A percentile compares a stretch with the other conserved stretches of the same genome.
phyloP scores from a whole-genome alignment of 2,797 vertebrate species.

The Margarornis squamiger region DNA sequence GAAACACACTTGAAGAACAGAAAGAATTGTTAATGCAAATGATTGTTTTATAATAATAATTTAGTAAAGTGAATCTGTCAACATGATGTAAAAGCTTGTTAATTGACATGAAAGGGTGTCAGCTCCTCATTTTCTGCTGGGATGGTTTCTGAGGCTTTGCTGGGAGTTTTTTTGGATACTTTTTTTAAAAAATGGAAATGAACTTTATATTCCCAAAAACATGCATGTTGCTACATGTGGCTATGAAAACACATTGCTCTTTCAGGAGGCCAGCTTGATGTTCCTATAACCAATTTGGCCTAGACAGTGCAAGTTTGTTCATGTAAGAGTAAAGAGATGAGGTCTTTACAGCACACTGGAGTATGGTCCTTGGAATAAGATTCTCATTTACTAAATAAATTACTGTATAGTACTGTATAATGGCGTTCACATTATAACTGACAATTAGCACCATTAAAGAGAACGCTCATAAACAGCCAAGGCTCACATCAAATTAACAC shows the following conservation, averaged over 20 bases:
- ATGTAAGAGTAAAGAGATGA: slow-evolving; percentile 59
- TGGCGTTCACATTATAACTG: slow-evolving; percentile 72
- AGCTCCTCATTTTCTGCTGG: neutral
- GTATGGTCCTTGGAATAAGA: slow-evolving; percentile 69
- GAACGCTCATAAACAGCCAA: slow-evolving; percentile 72
- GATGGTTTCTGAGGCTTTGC: neutral
- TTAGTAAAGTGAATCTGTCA: slow-evolving; percentile 5
- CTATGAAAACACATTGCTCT: neutral
- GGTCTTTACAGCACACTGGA: slow-evolving; percentile 47
- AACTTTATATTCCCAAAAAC: neutral
- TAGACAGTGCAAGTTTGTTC: slow-evolving; percentile 47
- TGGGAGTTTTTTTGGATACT: neutral
- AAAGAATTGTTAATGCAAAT: slow-evolving; percentile 43
- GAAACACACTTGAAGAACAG: neutral
- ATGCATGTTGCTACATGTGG: neutral
- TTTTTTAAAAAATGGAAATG: neutral
- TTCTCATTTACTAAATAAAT: slow-evolving; percentile 74
- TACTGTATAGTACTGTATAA: slow-evolving; percentile 71
- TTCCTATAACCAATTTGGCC: slow-evolving; percentile 14
- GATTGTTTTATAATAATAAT: slow-evolving; percentile 8
- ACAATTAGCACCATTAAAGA: slow-evolving; percentile 73
- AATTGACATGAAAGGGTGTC: neutral
- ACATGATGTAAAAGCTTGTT: neutral
- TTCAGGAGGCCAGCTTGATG: neutral
- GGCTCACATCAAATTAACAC: slow-evolving; percentile 75